Evolutionary conservation across 2,888 invertebrate genomes (phyloP), one percentile per base, ranked within the genome.

Genomic region (Machimus rusticus): DNA sequence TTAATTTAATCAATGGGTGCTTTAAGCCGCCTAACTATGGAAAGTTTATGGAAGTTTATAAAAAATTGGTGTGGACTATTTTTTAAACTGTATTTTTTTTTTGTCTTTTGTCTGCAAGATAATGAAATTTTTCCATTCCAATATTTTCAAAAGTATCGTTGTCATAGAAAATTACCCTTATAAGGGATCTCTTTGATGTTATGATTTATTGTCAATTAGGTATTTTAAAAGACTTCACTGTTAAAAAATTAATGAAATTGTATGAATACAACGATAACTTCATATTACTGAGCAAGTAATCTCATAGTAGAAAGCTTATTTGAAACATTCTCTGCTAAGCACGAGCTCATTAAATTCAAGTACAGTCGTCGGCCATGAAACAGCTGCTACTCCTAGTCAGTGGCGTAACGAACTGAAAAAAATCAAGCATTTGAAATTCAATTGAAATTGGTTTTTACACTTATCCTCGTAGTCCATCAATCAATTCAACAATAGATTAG

Each of bases 351-450:
- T 66, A 66, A 66, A 66, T 66, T 66, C 66, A 66, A 66, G 66
- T 66, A 66, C 78, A 78, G 78, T 78, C 19, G 78, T 23, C 23
- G 78, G 43, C 78, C 66, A 66, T 66, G 66, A 66, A 66, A 66
- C 66, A 66, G 66, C 66, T 51, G 51, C 16, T 51, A 9, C 8
- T 19, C 0, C 23, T 9, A 28, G 14, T 12, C 12, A 6, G 23
- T 23, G 23, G n/a, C 57, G 5, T 12, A 57, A 57, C 57, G 23
- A 39, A 39, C 12, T 19, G 4, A 77, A 77, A 77, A 77, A 77
- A 37, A 37, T 23, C 37, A 78, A 78, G 16, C 37, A 39, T 78
- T 78, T 78, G 19, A 78, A 78, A 78, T 78, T 78, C 37, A 77
- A 77, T 77, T 77, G 34, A 77, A 37, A 77, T 77, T 6, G 55